Evolutionary conservation across 2,797 vertebrate genomes (phyloP), one percentile per base, ranked within the genome.

Genomic region (Alauda arvensis): DNA sequence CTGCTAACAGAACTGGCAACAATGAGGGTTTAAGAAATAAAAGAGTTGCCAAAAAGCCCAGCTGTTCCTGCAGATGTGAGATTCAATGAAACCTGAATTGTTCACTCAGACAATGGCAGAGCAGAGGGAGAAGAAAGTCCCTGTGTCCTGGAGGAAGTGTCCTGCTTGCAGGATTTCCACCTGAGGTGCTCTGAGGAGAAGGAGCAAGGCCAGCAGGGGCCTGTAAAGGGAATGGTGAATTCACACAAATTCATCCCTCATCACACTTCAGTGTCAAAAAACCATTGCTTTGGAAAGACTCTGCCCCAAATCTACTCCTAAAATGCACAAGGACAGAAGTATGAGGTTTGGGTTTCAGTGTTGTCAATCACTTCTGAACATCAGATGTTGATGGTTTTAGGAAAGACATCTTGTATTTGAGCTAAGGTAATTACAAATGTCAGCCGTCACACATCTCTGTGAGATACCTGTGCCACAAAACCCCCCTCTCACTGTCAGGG

Each of bases 141-240:
- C 57, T 17, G 21, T 3, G 9, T 12, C 8, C 25, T 52, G 74
- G 19, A 85, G 76, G 81, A 85, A 91, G 67, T 8, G 26, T 40
- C 21, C 66, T n/a, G 1, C 53, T 62, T 7, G 49, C 75, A 93
- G 80, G 68, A 93, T 82, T 89, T 77, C 77, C 77, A 93, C 56
- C 91, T 70, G 74, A 81, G 63, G 25, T 20, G 52, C 56, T 72
- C 43, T 42, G 48, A 29, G 40, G 34, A 5, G 12, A 17, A 88
- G 34, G 15, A 67, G 49, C 61, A 62, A 40, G 56, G 79, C 68
- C 89, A 82, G 81, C 76, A 78, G 45, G 59, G 59, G 25, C 45
- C 40, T 56, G 18, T 0, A 13, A 8, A 19, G 31, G 25, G 55
- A 76, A 55, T 0, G 2, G 10, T 18, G 37, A 76, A 33, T 45